Evolutionary conservation across 2,113 vertebrate species (phyloP).

Genomic region (Chunga burmeisteri): DNA sequence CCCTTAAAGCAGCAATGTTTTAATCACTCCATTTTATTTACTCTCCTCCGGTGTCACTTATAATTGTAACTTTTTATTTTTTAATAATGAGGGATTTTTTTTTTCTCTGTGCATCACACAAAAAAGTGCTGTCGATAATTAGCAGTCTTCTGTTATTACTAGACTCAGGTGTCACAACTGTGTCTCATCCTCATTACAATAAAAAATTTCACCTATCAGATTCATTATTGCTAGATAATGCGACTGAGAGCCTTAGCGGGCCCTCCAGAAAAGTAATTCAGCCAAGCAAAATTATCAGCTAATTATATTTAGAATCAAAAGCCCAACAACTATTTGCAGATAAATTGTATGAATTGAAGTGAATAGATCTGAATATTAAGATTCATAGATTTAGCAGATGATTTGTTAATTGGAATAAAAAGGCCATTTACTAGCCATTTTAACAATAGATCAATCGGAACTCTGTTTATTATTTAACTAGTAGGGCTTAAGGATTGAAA

Average conservation of each 20-base stretch:
- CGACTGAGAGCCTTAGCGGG: constrained; percentile 84
- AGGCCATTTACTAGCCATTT: constrained; percentile 97
- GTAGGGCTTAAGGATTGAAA: constrained; percentile 71
- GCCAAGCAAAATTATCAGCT: constrained; percentile 88
- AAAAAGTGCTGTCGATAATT: constrained; percentile 86
- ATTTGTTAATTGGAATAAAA: constrained; percentile 99
- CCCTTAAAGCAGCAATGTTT: constrained; percentile 94
- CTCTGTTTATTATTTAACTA: constrained; percentile 92
- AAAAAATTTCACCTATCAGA: constrained; percentile 89
- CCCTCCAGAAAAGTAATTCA: constrained; percentile 89
- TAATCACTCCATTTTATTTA: constrained; percentile 99
- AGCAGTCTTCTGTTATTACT: constrained; percentile 86
- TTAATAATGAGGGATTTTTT: constrained; percentile 88
- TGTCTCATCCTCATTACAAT: constrained; percentile 88
- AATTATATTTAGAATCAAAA: constrained; percentile 94
- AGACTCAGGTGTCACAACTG: constrained; percentile 87
- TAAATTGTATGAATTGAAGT: constrained; percentile 98
- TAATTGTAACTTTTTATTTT: constrained; percentile 90
- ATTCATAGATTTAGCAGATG: constrained; percentile 99
- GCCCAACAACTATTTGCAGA: constrained; percentile 94
- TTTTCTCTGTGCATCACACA: constrained; percentile 78
- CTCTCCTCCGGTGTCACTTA: constrained; percentile 86
- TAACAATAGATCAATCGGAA: constrained; percentile 97
- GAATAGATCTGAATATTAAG: constrained; percentile 99
- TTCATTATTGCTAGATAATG: constrained; percentile 89